Evolutionary conservation across 2,797 vertebrate genomes (phyloP), one percentile per base, ranked within the genome.

Genomic region (Columba guinea): DNA sequence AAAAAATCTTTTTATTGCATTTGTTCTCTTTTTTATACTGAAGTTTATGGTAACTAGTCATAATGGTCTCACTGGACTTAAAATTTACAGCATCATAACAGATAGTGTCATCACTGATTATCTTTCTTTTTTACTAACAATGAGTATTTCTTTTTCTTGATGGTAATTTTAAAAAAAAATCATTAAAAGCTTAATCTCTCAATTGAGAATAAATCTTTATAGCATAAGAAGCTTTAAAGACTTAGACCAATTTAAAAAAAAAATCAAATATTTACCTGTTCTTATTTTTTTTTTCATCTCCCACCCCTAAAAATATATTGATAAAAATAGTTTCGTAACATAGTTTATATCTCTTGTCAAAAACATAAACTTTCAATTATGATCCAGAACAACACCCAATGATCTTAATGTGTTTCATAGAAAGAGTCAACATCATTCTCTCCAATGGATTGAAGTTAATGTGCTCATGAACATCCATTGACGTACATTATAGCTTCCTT

Each of bases 381-480:
- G 15, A 76, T 80, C 67, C 51, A 75, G 17, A 32, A 89, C n/a
- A 85, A 75, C 87, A 78, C 17, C 28, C 8, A 68, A 44, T 64
- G 22, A 55, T 89, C 58, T 74, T 65, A 68, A 79, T 77, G 20
- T 27, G 58, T 79, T 94, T 86, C 70, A 71, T 32, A 58, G 41
- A 84, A 81, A 79, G 17, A 89, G 81, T 86, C 85, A 90, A 52
- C 55, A 89, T 90, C 46, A 73, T 89, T 92, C 9, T n/a, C 27
- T 89, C 26, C 2, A 16, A 69, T 65, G 82, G 48, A 24, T 58
- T 55, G 63, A 73, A 87, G 69, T 93, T 95, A 95, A 91, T 88
- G 55, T 84, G 76, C 58, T 92, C 51, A 63, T 94, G 87, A 90
- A 77, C 55, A 84, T 86, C 73, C 46, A 60, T 87, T 94, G 75